Percentiles rank a stretch among this genome's conserved stretches.
Evolutionary conservation across 92 coral and sea anemone genomes (phyloP).

Genomic region (Epizoanthus rinbou): DNA sequence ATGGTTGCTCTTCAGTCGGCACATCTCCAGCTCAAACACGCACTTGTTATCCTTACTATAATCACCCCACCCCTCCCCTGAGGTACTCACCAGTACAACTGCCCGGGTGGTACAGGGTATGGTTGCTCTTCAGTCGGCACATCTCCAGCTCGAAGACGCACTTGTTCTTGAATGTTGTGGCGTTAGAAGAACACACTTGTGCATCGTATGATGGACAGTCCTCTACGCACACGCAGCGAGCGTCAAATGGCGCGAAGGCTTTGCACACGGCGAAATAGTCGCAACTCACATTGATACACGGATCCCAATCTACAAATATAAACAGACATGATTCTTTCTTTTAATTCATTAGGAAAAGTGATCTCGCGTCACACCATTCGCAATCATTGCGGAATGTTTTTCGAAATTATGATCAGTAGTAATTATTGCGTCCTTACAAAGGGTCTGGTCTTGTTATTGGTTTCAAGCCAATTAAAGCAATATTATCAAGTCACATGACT

Average conservation of each 20-base stretch:
- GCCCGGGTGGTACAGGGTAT: constrained; percentile 44
- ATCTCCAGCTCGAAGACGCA: constrained; percentile 61
- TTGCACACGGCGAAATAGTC: constrained; percentile 56
- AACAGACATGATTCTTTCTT: no score
- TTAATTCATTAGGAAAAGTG: no score
- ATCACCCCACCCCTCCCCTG: no score
- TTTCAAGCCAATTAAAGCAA: no score
- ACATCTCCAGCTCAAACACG: constrained; percentile 58
- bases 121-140: constrained; percentile 44
- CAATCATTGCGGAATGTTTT: no score
- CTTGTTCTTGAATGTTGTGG: constrained; percentile 45
- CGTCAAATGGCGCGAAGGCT: constrained; percentile 55
- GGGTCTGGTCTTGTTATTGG: no score
- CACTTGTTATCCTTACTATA: constrained; percentile 29
- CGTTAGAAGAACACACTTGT: constrained; percentile 51
- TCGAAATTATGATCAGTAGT: no score
- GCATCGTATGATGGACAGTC: constrained; percentile 56
- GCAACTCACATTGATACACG: constrained; percentile 52
- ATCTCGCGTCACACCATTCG: no score
- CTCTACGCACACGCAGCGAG: constrained; percentile 49
- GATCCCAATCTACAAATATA: constrained; percentile 49
- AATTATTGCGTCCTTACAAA: no score
- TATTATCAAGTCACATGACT: no score
- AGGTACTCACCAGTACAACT: no score
- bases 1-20: constrained; percentile 41